Conservation (phyloP, 2,113 vertebrate species). For the Gorilla gorilla region DNA sequence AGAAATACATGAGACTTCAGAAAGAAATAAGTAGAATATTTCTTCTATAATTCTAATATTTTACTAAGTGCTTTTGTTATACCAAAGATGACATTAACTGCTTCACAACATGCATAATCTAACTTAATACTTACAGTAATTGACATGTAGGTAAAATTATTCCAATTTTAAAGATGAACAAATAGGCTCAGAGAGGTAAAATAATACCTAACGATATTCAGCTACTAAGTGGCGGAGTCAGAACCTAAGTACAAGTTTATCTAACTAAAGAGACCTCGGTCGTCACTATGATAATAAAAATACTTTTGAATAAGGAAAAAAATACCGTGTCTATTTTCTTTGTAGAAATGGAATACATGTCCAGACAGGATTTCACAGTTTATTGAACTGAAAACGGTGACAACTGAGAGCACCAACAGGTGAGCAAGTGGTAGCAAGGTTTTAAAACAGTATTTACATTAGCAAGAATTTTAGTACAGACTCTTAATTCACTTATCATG, state of each 20-base stretch:
- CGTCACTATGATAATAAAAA: background rate
- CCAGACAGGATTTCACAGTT: slow-evolving; percentile 84
- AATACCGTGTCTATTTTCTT: slow-evolving; percentile 79
- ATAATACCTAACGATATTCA: background rate
- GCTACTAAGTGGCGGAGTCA: background rate
- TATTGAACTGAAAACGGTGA: slow-evolving; percentile 70
- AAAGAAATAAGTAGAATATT: background rate
- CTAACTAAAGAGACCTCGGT: background rate
- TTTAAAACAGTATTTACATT: slow-evolving; percentile 30
- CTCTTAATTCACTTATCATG: background rate
- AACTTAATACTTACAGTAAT: background rate
- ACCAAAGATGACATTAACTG: background rate
- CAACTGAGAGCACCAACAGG: slow-evolving; percentile 67
- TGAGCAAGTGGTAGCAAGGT: slow-evolving; percentile 48
- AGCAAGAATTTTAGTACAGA: slow-evolving; percentile 55
- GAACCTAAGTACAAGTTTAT: background rate
- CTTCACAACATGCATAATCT: background rate
- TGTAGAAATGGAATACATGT: slow-evolving; percentile 81
- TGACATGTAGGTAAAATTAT: background rate
- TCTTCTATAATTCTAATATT: background rate
- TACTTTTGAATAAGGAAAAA: background rate
- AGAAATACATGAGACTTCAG: background rate
- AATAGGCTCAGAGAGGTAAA: background rate
- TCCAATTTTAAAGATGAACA: background rate
- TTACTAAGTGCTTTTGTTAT: background rate